Conservation (phyloP, 2,888 invertebrate genomes). For the Heliconius ismenius region DNA sequence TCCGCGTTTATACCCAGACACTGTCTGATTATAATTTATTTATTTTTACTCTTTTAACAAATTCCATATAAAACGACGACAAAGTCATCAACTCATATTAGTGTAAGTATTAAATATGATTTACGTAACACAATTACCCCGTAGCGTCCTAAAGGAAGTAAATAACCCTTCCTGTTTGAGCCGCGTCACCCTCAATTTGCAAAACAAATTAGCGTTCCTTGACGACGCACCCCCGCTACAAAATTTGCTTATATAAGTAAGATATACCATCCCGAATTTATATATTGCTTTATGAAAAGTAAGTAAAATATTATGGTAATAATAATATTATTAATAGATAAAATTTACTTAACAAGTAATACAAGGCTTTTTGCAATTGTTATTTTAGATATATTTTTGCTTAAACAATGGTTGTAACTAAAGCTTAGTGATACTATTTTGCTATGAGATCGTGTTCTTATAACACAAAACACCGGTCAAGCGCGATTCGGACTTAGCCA, state of each 20-base stretch:
- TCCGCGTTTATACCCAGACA: too few relatives aligned
- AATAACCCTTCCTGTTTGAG: conserved; percentile 52
- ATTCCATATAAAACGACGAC: not conserved
- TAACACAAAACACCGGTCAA: not conserved
- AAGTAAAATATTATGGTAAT: conserved; percentile 8
- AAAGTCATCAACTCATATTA: not conserved
- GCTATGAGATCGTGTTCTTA: not conserved
- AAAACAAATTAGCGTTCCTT: conserved; percentile 77
- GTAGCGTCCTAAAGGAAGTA: conserved; percentile 32
- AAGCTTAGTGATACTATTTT: not conserved
- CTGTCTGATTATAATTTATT: not conserved
- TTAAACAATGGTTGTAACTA: not conserved
- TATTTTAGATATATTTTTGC: not conserved
- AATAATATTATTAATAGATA: not conserved
- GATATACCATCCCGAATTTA: conserved; percentile 7
- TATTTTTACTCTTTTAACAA: not conserved
- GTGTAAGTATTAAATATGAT: conserved; percentile 3
- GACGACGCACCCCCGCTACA: conserved; percentile 51
- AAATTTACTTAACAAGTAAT: not conserved
- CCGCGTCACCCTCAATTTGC: conserved; percentile 76
- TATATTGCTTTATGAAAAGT: conserved; percentile 17
- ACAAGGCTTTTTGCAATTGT: not conserved
- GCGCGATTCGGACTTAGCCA: not conserved
- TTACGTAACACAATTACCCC: conserved; percentile 30
- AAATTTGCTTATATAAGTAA: conserved; percentile 29